Conservation (phyloP, 2,113 vertebrate species). For the human (Homo sapiens) region GRCh38 chr17:31760501-31761000, state of each 20-base stretch:
- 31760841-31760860: constrained; percentile 84
- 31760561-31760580: too few species aligned
- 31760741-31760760: not conserved
- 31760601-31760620: constrained; percentile 67
- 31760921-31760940: constrained; percentile 52
- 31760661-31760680: constrained; percentile 59
- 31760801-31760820: constrained; percentile 74
- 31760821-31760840: constrained; percentile 78
- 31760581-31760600: not conserved
- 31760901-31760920: constrained; percentile 79
- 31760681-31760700: constrained; percentile 55
- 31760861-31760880: constrained; percentile 85
- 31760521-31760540: too few species aligned
- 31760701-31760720: constrained; percentile 33
- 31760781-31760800: constrained; percentile 83
- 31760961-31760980: too few species aligned
- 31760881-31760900: constrained; percentile 84
- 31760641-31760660: constrained; percentile 46
- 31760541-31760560: too few species aligned
- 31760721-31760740: constrained; percentile 33
- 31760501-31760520: too few species aligned
- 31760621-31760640: constrained; percentile 72
- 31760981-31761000: too few species aligned
- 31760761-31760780: constrained; percentile 61
- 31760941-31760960: not conserved